Conservation (phyloP, 1,140 invertebrate species). For the Anadara kagoshimensis region DNA sequence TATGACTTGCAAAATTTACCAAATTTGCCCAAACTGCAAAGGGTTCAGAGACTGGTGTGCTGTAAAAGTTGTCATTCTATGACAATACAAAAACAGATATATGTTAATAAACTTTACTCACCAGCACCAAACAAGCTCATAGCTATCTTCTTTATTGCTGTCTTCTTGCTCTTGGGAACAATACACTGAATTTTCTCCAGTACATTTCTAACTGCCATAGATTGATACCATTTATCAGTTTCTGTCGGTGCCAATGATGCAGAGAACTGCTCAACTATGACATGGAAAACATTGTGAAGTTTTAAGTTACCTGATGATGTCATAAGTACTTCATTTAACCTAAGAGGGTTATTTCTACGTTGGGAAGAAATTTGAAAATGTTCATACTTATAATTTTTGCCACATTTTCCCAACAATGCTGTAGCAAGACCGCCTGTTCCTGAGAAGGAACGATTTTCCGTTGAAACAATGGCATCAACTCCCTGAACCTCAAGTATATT, state of each 20-base stretch:
- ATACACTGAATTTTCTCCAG: not conserved
- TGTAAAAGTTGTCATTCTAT: too few relatives aligned
- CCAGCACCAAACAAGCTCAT: not conserved
- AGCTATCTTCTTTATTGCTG: not conserved
- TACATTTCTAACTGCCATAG: not conserved
- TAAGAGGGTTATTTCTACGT: not conserved
- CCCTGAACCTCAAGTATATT: conserved; percentile 8
- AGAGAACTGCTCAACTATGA: not conserved
- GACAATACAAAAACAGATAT: too few relatives aligned
- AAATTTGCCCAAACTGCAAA: too few relatives aligned
- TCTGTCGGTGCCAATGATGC: not conserved
- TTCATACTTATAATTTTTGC: conserved; percentile 5
- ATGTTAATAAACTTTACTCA: not conserved
- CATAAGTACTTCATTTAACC: not conserved
- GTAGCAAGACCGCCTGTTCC: conserved; percentile 7
- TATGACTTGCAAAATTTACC: too few relatives aligned
- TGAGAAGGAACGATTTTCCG: not conserved
- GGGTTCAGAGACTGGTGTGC: too few relatives aligned
- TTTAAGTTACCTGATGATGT: not conserved
- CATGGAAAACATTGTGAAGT: conserved; percentile 3
- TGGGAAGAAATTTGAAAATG: not conserved
- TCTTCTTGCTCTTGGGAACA: not conserved
- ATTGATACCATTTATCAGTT: not conserved
- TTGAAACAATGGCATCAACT: conserved; percentile 18
- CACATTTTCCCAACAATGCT: conserved; percentile 7